Evolutionary conservation across 2,888 invertebrate species (phyloP), one percentile per base, ranked within the genome.

Genomic region (Epiblema foenella): DNA sequence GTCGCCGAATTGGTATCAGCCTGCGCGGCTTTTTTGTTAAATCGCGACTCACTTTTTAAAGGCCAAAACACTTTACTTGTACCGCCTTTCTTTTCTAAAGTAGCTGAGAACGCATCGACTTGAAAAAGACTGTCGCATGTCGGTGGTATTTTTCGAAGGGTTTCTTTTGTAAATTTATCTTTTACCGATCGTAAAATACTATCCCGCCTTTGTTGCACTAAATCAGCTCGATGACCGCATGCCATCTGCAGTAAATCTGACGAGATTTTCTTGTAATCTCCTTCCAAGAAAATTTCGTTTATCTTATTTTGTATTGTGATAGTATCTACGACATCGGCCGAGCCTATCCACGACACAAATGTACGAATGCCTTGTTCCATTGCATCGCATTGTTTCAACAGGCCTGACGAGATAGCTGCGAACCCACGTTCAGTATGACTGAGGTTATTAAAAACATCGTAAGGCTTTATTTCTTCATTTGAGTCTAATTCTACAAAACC

Each of bases 251-350:
- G 15, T n/a, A 51, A 17, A 9, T 18, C 51, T 17, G 51, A n/a
- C 51, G 51, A 52, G 52, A 18, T 52, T 52, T 52, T 52, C 52
- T 52, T 52, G 52, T 52, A 52, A 52, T 46, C 42, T 17, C 52
- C 52, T 17, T 42, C 33, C 15, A 52, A 52, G 52, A 52, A 52
- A 52, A 52, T 52, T 18, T 52, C 20, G 52, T 52, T 52, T 20
- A 52, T 20, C 12, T 52, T 52, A 52, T 52, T 52, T 20, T 52
- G 52, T 18, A 52, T 20, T 20, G 52, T 52, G 8, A 20, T 7
- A 7, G 17, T 17, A 51, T 51, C 52, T 20, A 52, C 52, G 18
- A 52, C 20, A 10, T 52, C 52, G 18, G 52, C 17, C 17, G 52
- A 52, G 20, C 20, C 10, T 2, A 52, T 52, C 52, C 20, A 52